Evolutionary conservation across 2,113 vertebrate species (phyloP), one percentile per base, ranked within the genome.

Genomic region (Hiodon tergisus): DNA sequence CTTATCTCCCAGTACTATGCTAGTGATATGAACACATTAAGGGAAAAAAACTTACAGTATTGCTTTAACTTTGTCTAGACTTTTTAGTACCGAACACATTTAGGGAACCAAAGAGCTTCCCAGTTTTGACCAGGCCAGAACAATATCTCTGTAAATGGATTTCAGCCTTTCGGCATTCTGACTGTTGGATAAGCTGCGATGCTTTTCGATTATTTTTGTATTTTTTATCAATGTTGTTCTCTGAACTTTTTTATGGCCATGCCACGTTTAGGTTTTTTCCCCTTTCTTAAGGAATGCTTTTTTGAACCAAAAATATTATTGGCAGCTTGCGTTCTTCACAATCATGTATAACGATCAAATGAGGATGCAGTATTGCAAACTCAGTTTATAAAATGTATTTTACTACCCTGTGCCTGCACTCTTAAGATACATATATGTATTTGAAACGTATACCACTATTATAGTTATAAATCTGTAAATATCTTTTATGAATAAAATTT

Each of bases 271-370:
- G 13, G 78, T 79, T 85, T 87, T 87, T 52, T 62, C 13, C 5
- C 16, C 13, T 5, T 66, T 65, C 65, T 51, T 77, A 59, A 55
- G 66, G 76, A 70, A 77, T 69, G 68, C 75, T 81, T 80, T 77
- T 31, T 73, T 77, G 8, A 89, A 89, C 89, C 89, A 90, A 91
- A 91, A 84, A 78, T 68, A 77, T 76, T 75, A 80, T 79, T 82
- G 85, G 87, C 87, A 91, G 86, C 86, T 89, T 86, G 85, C 83
- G 83, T 86, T 81, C 69, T 67, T 85, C 78, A 86, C 87, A 90
- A 90, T 91, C 88, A 85, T 72, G 67, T 79, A 81, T 69, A 76
- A 67, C 76, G 73, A 76, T 78, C n/a, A 74, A 71, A 72, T 54
- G 63, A 74, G 71, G 71, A 74, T 57, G 71, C 63, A 78, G 82